phyloP scores from a whole-genome alignment of 2,113 vertebrate species.

The Erythrocercus mccallii region DNA sequence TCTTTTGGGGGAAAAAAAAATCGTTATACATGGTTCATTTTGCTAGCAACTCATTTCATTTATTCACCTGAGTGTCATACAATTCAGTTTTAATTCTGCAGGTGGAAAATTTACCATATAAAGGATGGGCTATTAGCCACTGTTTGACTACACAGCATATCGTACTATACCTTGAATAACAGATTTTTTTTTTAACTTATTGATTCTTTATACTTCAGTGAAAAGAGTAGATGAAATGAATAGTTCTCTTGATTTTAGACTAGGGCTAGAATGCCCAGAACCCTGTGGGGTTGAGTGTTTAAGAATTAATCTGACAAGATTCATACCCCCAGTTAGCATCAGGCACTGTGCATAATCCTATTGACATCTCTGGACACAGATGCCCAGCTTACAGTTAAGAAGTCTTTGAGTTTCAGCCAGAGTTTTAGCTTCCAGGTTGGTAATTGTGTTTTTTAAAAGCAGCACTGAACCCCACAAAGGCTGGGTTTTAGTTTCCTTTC shows the following conservation, averaged over 20 bases:
- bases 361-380: not conserved
- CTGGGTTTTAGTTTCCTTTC: not conserved
- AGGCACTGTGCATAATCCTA: not conserved
- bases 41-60: not conserved
- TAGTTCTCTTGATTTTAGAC: not conserved
- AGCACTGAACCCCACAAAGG: not conserved
- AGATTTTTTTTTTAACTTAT: not conserved
- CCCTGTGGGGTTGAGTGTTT: not conserved
- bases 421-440: not conserved
- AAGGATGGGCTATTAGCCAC: not conserved
- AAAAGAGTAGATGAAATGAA: not conserved
- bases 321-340: not conserved
- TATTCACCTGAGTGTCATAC: not conserved
- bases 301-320: not conserved
- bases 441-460: not conserved
- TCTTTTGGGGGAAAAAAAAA: not conserved
- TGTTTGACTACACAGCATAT: not conserved
- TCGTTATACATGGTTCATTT: not conserved
- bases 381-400: not conserved
- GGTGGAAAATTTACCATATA: not conserved
- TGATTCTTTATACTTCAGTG: not conserved
- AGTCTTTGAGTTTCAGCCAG: not conserved
- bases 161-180: not conserved
- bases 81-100: not conserved
- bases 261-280: not conserved